Evolutionary conservation across 1,140 invertebrate species (phyloP).

Genomic region (Drosophila orena): DNA sequence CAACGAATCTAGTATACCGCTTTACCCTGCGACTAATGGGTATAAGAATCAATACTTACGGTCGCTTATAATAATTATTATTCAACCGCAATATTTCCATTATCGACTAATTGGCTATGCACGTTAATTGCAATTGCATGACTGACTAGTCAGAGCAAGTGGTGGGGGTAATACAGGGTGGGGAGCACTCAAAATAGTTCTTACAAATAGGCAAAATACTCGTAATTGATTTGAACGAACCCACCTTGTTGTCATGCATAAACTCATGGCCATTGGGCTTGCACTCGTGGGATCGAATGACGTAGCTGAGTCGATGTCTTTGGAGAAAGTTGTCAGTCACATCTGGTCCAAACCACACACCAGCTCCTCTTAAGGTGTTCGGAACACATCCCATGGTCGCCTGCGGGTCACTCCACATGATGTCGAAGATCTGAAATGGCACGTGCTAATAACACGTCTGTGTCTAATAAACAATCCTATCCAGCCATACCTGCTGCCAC

Average conservation of each 20-base stretch:
- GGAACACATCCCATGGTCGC: constrained; percentile 89
- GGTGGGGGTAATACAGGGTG: neutral
- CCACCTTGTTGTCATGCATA: constrained; percentile 92
- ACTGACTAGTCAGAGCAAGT: constrained; percentile 12
- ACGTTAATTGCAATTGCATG: constrained; percentile 31
- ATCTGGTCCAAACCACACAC: constrained; percentile 96
- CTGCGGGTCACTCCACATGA: constrained; percentile 96
- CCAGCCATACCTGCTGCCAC: constrained; percentile 90
- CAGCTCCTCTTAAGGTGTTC: constrained; percentile 94
- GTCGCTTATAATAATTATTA: constrained; percentile 2
- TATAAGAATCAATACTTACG: constrained; percentile 14
- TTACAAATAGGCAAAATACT: neutral
- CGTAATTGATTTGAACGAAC: neutral
- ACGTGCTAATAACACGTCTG: neutral
- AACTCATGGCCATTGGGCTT: constrained; percentile 96
- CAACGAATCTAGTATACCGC: too few species aligned
- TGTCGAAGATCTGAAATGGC: constrained; percentile 90
- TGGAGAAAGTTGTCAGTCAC: constrained; percentile 91
- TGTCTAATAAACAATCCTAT: neutral
- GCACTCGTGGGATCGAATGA: constrained; percentile 96
- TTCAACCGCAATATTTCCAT: constrained; percentile 13
- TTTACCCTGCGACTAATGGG: too few species aligned
- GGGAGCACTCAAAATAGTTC: neutral
- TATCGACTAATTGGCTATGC: constrained; percentile 20
- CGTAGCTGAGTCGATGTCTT: constrained; percentile 90